phyloP scores from a whole-genome alignment of 2,113 vertebrate genomes.

The Peromyscus polionotus region DNA sequence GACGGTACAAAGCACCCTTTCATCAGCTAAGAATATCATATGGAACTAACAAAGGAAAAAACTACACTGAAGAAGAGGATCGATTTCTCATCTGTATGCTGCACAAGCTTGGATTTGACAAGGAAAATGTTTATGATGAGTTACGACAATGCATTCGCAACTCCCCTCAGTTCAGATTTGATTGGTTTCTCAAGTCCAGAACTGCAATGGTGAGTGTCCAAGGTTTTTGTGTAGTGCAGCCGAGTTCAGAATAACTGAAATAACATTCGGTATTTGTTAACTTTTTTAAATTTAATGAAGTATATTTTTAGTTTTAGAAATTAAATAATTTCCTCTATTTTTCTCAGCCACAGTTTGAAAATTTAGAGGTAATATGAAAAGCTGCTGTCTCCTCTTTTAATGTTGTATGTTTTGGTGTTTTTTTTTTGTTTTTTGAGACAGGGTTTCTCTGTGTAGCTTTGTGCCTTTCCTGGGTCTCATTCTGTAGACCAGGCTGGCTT shows the following conservation, averaged over 20 bases:
- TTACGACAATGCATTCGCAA: conserved; percentile 98
- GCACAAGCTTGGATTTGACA: conserved; percentile 98
- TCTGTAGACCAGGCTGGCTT: no score
- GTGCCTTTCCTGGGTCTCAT: no score
- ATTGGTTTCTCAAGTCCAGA: conserved; percentile 99
- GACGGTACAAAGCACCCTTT: conserved; percentile 98
- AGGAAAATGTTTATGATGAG: conserved; percentile 99
- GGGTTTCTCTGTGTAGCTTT: no score
- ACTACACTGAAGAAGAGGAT: conserved; percentile 99
- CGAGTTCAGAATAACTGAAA: not conserved
- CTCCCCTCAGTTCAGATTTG: conserved; percentile 98
- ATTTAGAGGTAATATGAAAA: not conserved
- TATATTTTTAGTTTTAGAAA: not conserved
- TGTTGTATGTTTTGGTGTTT: not conserved
- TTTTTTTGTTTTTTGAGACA: no score
- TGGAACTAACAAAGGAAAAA: conserved; percentile 99
- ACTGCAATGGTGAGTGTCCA: conserved; percentile 94
- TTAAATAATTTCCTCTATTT: conserved; percentile 25
- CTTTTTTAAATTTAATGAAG: not conserved
- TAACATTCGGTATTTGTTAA: not conserved
- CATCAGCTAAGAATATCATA: conserved; percentile 99
- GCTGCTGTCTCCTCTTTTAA: not conserved
- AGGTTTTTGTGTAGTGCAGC: not conserved
- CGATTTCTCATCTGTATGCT: conserved; percentile 99
- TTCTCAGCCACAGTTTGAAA: conserved; percentile 6